Evolutionary conservation across 2,888 invertebrate species (phyloP), one percentile per base, ranked within the genome.

Genomic region (Automeris io): DNA sequence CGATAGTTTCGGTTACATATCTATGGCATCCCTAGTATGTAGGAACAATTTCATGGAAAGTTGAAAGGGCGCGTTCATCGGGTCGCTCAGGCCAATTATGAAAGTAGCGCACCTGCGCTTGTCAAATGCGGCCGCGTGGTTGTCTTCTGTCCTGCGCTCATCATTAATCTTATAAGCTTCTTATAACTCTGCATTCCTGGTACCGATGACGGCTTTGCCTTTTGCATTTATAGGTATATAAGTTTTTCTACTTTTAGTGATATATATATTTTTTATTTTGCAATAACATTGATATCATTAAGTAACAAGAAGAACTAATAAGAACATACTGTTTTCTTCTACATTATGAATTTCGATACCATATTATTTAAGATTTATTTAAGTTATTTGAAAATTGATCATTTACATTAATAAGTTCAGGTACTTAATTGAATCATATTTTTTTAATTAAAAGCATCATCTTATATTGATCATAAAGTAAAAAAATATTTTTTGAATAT

Each of bases 31-130:
- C 46, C 54, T 54, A 58, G 57, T 60, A 58, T 53, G 57, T 47
- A 57, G 46, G 51, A 54, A 58, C 61, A 58, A 54, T 50, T 58
- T 49, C 56, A 52, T 47, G 26, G 74, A 76, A 80, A 78, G 74
- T 80, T 76, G 78, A 79, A 83, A 79, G 75, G 79, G 75, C 76
- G 66, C 65, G 62, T 47, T 53, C 48, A 47, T 48, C 51, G 67
- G 77, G 79, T 81, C 74, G 78, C n/a, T n/a, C n/a, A n/a, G 76
- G 75, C 86, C 86, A 86, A 85, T 85, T 85, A 86, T 83, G 85
- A 85, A 86, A 85, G 81, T 83, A 81, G 82, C 82, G 66, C 85
- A 86, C 86, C 86, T 86, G 86, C 75, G 77, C 82, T 75, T 80
- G 82, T 82, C 86, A 81, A 83, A 80, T 78, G 77, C 74, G 74